Evolutionary conservation across 2,113 vertebrate genomes (phyloP), one percentile per base, ranked within the genome.

Genomic region (Glaucomys volans): DNA sequence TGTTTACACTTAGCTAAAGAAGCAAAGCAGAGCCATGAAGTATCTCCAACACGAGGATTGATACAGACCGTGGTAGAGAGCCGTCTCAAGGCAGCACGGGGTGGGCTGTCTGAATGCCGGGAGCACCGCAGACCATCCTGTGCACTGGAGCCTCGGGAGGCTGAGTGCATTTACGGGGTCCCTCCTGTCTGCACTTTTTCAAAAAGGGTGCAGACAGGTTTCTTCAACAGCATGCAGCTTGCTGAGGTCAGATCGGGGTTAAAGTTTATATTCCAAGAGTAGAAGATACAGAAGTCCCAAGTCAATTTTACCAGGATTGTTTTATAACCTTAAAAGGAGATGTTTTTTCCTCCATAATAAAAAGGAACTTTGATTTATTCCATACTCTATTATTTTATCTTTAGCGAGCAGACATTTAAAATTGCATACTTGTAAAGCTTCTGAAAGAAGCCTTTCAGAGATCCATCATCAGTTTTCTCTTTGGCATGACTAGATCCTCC

Each of bases 331-430:
- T 98, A 95, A 95, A 98, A 98, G 96, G 97, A 76, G 92, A 94
- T 71, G 75, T 66, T 87, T 95, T 83, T 52, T 95, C 37, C 50
- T 44, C 32, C 52, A 57, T 92, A 90, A 90, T 97, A 47, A 85
- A 92, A 95, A 95, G 90, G 92, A 94, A 86, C 83, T 84, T 95
- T 96, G 87, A 88, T 87, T 95, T 96, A 87, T 96, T 57, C 85
- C 77, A 94, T 74, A 74, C 76, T 81, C 95, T 96, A 69, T 97
- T 97, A 97, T 98, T 98, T 97, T 91, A 96, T 95, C 96, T 97
- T 97, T 95, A 90, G 72, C 22, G n/a, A 96, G 82, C 87, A 96
- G 97, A 97, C 95, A 95, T 91, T 95, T 95, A 92, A 96, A 97
- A 97, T 97, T 97, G 94, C 95, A 97, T 94, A 77, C 84, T 93